Base-by-base conservation (phyloP, 2,888 invertebrate species). In the Dicyrtomina minuta region DNA sequence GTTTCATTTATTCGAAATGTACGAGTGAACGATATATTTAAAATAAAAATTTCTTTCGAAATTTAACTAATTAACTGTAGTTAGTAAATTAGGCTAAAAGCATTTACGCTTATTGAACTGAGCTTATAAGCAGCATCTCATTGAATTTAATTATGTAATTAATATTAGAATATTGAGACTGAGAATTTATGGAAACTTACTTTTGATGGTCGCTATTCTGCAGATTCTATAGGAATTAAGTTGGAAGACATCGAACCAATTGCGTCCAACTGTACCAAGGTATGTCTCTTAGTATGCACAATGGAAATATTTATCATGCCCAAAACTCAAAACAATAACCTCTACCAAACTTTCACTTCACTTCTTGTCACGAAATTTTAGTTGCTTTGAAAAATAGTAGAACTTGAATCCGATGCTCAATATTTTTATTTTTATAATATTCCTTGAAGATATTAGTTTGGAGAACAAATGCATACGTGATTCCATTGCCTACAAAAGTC, bases 141-240 rank as follows among this genome's bases (percentile, higher is more conserved):
- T n/a, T n/a, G n/a, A n/a, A n/a, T n/a, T n/a, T n/a, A n/a, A n/a
- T n/a, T n/a, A n/a, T n/a, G n/a, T n/a, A n/a, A 46, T 46, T n/a
- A n/a, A 46, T 20, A 53, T 53, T 13, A 20, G 53, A 24, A 20
- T 4, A 13, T 53, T 13, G 53, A 53, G 53, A 53, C 53, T 5
- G 53, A 53, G 24, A 53, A 53, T 22, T 53, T 53, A 20, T 53
- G 53, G 53, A 53, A 53, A 13, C 24, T 53, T 5, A 22, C 53
- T 13, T 53, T 17, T 26, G 53, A 53, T 53, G 53, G 53, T 4
- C 13, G 2, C 2, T 53, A 53, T 22, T 20, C 20, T 6, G 22
- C 24, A 17, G 24, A 13, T 20, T 17, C 17, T 5, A 53, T 53
- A 4, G 53, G 24, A 20, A 53, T 53, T 22, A 22, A 53, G 3